These are phyloP conservation scores for Coptotermes formosanus DNA, from an alignment of 1,140 invertebrate genomes.

Conservation along the genomic window DNA sequence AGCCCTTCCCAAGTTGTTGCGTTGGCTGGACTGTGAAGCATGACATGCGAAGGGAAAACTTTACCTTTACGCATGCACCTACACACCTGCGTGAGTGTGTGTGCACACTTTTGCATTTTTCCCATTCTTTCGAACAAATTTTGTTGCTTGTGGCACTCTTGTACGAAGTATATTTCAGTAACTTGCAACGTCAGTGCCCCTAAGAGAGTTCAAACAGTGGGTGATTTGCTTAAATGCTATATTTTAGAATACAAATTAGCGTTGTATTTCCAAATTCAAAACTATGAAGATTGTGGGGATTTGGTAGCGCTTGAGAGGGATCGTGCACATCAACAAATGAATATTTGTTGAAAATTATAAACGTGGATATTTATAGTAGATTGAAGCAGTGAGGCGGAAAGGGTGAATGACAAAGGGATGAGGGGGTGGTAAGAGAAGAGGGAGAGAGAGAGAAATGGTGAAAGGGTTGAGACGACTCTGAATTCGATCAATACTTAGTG, in stretches of 20 bases:
- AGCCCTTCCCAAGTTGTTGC: too few relatives aligned
- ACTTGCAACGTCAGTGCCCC: not conserved
- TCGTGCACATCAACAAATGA: not conserved
- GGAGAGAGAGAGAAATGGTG: not conserved
- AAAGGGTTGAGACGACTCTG: not conserved
- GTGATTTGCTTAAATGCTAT: not conserved
- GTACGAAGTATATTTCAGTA: not conserved
- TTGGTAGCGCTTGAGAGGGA: not conserved
- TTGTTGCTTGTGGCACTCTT: not conserved
- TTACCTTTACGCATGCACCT: too few relatives aligned
- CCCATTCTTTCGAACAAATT: not conserved
- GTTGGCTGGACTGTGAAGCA: too few relatives aligned
- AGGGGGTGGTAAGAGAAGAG: not conserved
- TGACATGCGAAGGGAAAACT: too few relatives aligned
- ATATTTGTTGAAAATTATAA: slow-evolving; percentile 5
- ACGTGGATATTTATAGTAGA: not conserved
- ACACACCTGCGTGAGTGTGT: too few relatives aligned
- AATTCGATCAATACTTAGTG: not conserved
- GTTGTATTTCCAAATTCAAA: not conserved
- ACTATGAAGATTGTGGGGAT: not conserved
- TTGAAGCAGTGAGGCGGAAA: not conserved
- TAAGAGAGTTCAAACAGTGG: not conserved
- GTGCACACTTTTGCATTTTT: too few relatives aligned
- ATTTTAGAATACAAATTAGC: not conserved
- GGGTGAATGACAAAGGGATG: not conserved